Evolutionary conservation across 2,797 vertebrate genomes (phyloP), one percentile per base, ranked within the genome.

Genomic region (Kryptolebias ocellatus): DNA sequence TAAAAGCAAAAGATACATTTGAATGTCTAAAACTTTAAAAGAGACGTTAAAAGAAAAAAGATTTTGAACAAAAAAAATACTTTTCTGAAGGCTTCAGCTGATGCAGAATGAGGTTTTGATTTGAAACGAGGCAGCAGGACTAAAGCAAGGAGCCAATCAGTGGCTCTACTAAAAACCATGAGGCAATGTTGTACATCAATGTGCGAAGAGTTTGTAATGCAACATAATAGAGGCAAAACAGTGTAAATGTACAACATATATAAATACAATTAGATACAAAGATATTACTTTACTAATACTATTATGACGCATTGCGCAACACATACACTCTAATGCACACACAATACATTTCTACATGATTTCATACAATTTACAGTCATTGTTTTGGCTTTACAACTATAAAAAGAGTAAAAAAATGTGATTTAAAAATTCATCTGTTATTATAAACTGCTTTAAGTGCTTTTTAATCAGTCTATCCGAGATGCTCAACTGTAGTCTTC

Each of bases 181-280:
- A 88, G 79, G 88, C 82, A 78, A 85, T 70, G 4, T 52, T 60
- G 65, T 73, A 53, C 53, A 62, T 85, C 83, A 85, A 80, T 67
- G 83, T 81, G 63, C 67, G 59, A 72, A 68, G 72, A 78, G 54
- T 83, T 62, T 67, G 51, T 70, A 70, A 70, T 58, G 67, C 51
- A 77, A 67, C 14, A 60, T 20, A 34, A 74, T 67, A 67, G 70
- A 88, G 63, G 63, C 61, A 56, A 76, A 74, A 80, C 18, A 31
- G 24, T 58, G 78, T 16, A 66, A 71, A 82, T 61, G 28, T 27
- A 42, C 39, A 42, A 42, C 39, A 42, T 42, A 82, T 81, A 90
- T 90, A 93, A 91, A 93, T 92, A 93, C 87, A 83, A 76, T 45
- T 76, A 65, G 64, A 83, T 86, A 89, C 73, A 83, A 85, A 80